These are phyloP conservation scores for Euplagia quadripunctaria DNA, from an alignment of 2,888 invertebrate genomes.

Conservation along the genomic window DNA sequence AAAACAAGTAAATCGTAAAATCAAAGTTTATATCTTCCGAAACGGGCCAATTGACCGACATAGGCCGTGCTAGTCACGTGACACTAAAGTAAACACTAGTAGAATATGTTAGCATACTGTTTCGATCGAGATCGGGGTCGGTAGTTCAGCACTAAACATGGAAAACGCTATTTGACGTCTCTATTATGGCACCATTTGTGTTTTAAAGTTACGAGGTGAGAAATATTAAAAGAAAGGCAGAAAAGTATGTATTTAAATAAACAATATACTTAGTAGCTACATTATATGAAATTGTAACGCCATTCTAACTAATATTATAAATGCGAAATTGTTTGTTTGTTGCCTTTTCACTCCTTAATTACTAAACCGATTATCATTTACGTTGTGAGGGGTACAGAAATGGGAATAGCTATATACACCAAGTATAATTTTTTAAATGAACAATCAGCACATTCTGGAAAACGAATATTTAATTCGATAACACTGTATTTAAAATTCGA, in stretches of 20 bases:
- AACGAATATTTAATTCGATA: no score
- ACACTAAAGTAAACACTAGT: constrained; percentile 38
- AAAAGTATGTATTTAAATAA: neutral
- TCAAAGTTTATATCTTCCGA: constrained; percentile 50
- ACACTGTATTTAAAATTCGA: no score
- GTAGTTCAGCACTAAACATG: constrained; percentile 40
- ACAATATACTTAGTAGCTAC: neutral
- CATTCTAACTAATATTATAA: no score
- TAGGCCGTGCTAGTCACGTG: constrained; percentile 37
- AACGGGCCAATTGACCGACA: constrained; percentile 46
- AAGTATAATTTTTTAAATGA: neutral
- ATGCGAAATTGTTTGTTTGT: no score
- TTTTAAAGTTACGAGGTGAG: neutral
- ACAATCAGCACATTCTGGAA: no score
- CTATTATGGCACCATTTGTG: neutral
- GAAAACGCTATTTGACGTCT: constrained; percentile 26
- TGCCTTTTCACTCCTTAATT: no score
- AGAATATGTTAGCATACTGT: constrained; percentile 25
- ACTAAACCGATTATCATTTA: neutral
- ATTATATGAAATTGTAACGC: no score
- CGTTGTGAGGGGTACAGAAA: neutral
- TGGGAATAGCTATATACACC: neutral
- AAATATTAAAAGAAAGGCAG: neutral
- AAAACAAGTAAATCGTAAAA: constrained; percentile 52
- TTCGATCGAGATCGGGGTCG: constrained; percentile 34